phyloP scores from a whole-genome alignment of 1,140 invertebrate genomes.

The Melipona quadrifasciata region DNA sequence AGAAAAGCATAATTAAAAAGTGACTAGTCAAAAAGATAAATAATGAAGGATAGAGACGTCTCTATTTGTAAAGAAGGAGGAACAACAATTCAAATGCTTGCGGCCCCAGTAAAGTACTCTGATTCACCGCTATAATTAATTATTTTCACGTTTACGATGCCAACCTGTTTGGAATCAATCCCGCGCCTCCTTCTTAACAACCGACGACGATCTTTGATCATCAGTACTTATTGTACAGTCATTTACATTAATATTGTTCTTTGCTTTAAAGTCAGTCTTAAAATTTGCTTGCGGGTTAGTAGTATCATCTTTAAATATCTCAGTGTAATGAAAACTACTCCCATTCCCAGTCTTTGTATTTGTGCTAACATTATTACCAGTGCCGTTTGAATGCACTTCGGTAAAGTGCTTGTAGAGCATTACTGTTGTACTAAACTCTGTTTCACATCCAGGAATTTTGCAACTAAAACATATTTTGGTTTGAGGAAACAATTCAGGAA shows the following conservation, averaged over 20 bases:
- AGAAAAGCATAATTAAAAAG: slow-evolving; percentile 12
- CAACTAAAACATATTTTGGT: slow-evolving; percentile 66
- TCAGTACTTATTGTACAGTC: slow-evolving; percentile 65
- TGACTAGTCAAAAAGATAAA: slow-evolving; percentile 31
- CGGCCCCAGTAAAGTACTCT: slow-evolving; percentile 61
- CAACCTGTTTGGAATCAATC: slow-evolving; percentile 68
- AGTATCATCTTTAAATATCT: slow-evolving; percentile 72
- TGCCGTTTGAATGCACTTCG: slow-evolving; percentile 73
- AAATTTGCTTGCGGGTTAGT: slow-evolving; percentile 73
- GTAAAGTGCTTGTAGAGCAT: slow-evolving; percentile 77
- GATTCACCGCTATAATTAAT: slow-evolving; percentile 50
- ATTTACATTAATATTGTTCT: slow-evolving; percentile 73
- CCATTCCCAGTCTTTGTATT: slow-evolving; percentile 79
- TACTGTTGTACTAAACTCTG: slow-evolving; percentile 73
- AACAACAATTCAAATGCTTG: slow-evolving; percentile 18
- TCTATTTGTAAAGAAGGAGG: neutral
- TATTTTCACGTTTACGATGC: slow-evolving; percentile 37
- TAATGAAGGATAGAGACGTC: neutral
- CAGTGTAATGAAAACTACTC: slow-evolving; percentile 73
- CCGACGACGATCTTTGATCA: slow-evolving; percentile 63
- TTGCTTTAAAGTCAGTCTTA: slow-evolving; percentile 81
- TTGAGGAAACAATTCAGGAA: slow-evolving; percentile 14
- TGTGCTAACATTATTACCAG: slow-evolving; percentile 66
- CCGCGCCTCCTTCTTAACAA: slow-evolving; percentile 70
- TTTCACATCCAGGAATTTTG: slow-evolving; percentile 74